Percentiles rank a stretch among this genome's conserved stretches.
Evolutionary conservation across 92 coral and sea anemone species (phyloP).

Genomic region (Porites evermanni): DNA sequence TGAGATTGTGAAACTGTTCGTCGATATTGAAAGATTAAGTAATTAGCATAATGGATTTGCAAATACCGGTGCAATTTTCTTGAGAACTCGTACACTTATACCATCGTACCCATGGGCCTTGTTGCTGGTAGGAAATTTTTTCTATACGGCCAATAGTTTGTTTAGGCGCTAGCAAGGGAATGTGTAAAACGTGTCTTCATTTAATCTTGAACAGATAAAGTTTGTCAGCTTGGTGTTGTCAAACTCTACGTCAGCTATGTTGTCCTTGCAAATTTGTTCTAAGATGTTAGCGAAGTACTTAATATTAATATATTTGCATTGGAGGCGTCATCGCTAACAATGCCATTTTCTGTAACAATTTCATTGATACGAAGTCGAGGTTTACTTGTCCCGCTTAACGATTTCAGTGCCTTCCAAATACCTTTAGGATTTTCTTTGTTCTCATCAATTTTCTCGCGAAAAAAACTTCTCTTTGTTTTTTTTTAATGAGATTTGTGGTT

Average conservation of each 20-base stretch:
- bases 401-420: constrained; percentile 50
- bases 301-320: too few species aligned
- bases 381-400: constrained; percentile 35
- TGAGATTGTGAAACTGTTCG: not conserved
- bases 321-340: not conserved
- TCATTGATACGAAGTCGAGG: not conserved
- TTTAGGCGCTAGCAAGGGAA: too few species aligned
- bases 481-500: not conserved
- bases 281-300: too few species aligned
- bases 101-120: not conserved
- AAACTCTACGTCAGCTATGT: too few species aligned
- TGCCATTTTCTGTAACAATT: constrained; percentile 12
- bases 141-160: too few species aligned
- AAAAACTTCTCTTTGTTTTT: constrained; percentile 12
- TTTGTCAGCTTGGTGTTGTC: too few species aligned
- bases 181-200: too few species aligned
- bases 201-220: too few species aligned
- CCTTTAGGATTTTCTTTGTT: constrained; percentile 44
- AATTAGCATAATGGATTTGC: not conserved
- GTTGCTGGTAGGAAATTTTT: too few species aligned
- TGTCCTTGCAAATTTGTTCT: too few species aligned
- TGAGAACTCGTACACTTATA: not conserved
- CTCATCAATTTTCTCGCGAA: constrained; percentile 24
- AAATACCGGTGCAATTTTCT: constrained; percentile 3
- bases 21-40: too few species aligned